Base-by-base conservation (phyloP, 2,797 vertebrate genomes). In the Crax fasciolata region DNA sequence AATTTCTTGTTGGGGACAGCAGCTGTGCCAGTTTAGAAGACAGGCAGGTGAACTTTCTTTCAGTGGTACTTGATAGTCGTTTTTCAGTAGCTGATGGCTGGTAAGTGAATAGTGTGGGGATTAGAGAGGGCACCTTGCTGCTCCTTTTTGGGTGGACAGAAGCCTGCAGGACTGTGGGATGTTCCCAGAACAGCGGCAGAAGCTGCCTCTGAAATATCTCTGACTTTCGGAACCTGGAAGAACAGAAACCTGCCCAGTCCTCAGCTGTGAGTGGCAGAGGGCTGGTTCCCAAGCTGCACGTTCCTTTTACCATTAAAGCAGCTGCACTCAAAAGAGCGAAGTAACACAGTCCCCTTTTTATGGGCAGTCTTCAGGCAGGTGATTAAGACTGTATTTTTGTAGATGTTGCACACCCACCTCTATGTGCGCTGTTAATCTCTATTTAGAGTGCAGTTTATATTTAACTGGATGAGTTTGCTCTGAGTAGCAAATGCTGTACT, bases 231-330 rank as follows among this genome's bases (percentile, higher is more conserved):
- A 68, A 80, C n/a, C 39, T 1, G 48, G 55, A 83, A 30, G 55
- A 67, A 27, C 18, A 80, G 80, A 77, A 85, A 62, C 23, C 6
- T 77, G 39, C n/a, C 43, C 35, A 38, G 11, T 88, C 28, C 19
- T 46, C 46, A 84, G 54, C 21, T 0, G 0, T 32, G 4, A 1
- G 13, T 28, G 30, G 17, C 13, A 44, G 43, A 0, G 0, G 41
- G 32, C 27, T 84, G 27, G 6, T 65, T 46, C 49, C 14, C 3
- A n/a, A 41, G 41, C 39, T 46, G 11, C n/a, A 19, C 28, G 3
- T 76, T 38, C 71, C 28, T 65, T 0, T 0, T 73, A n/a, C 16
- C 28, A 1, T 32, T 89, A 35, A 76, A 66, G 43, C 63, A 66
- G 55, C 49, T 87, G 38, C 1, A 2, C 16, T 89, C 32, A 30